phyloP scores from a whole-genome alignment of 2,888 invertebrate genomes.

The Athrips mouffetella region DNA sequence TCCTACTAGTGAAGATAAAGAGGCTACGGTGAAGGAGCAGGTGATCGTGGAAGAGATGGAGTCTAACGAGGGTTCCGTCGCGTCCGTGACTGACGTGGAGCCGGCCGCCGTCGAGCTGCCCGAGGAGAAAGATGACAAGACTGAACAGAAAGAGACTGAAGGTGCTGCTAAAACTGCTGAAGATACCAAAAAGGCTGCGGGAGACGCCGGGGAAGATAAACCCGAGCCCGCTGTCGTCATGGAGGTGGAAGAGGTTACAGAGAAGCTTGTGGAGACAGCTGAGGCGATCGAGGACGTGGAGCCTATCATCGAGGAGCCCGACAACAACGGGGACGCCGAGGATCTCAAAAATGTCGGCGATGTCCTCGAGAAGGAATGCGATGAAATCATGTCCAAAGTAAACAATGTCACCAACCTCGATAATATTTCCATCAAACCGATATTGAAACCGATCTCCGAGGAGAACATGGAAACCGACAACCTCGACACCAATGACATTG shows the following conservation, averaged over 20 bases:
- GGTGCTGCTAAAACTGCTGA: conserved; percentile 28
- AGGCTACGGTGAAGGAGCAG: conserved; percentile 27
- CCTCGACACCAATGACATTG: conserved; percentile 58
- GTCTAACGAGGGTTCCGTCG: conserved; percentile 34
- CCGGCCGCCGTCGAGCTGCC: conserved; percentile 37
- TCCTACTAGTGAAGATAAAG: conserved; percentile 18
- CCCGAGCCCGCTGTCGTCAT: conserved; percentile 36
- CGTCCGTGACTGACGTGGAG: conserved; percentile 36
- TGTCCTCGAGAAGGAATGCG: conserved; percentile 70
- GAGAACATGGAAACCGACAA: conserved; percentile 63
- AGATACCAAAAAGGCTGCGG: conserved; percentile 26
- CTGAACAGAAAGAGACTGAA: conserved; percentile 48
- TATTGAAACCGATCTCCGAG: conserved; percentile 58
- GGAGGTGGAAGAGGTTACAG: conserved; percentile 58
- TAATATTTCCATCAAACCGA: conserved; percentile 57
- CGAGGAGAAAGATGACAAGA: conserved; percentile 47
- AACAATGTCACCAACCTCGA: conserved; percentile 67
- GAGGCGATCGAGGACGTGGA: conserved; percentile 54
- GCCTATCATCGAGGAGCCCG: conserved; percentile 61
- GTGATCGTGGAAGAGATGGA: conserved; percentile 33
- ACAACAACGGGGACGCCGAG: conserved; percentile 51
- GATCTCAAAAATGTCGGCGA: conserved; percentile 61
- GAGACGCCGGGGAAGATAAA: conserved; percentile 39
- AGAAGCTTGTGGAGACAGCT: conserved; percentile 45
- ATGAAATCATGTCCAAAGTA: conserved; percentile 69